Percentiles rank a stretch among this genome's conserved stretches.
phyloP scores from a whole-genome alignment of 2,888 invertebrate genomes.

The Escarpia spicata region DNA sequence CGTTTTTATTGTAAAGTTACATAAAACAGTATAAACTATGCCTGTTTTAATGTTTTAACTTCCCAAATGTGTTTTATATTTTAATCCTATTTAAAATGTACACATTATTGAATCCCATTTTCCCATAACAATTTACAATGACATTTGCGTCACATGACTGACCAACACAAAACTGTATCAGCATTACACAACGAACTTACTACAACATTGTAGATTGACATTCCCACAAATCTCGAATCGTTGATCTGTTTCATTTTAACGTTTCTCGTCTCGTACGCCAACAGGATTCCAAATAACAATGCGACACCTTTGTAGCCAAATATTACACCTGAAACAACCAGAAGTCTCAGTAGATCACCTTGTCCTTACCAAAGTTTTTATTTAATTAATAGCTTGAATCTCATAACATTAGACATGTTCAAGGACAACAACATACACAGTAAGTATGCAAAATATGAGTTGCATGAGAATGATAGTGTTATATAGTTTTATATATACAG shows the following conservation, averaged over 20 bases:
- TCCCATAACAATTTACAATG: not conserved
- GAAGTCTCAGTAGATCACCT: not conserved
- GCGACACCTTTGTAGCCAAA: slow-evolving; percentile 97
- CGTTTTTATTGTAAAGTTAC: too few species aligned
- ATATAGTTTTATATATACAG: too few species aligned
- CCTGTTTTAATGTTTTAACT: too few species aligned
- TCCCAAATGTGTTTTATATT: too few species aligned
- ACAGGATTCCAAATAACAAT: slow-evolving; percentile 94
- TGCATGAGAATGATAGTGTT: too few species aligned
- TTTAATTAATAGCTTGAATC: too few species aligned
- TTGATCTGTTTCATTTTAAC: slow-evolving; percentile 95
- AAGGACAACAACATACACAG: too few species aligned
- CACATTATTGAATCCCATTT: not conserved
- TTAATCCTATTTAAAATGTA: not conserved
- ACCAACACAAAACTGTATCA: not conserved
- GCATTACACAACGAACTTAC: slow-evolving; percentile 63
- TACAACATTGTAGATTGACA: slow-evolving; percentile 99
- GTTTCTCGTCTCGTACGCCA: slow-evolving; percentile 97
- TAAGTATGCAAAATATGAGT: too few species aligned
- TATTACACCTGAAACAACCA: slow-evolving; percentile 77
- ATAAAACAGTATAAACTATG: too few species aligned
- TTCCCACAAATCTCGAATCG: slow-evolving; percentile 97
- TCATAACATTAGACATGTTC: too few species aligned
- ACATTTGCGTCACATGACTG: not conserved
- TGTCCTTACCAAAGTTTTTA: too few species aligned